Evolutionary conservation across 1,140 invertebrate genomes (phyloP), one percentile per base, ranked within the genome.

Genomic region (Solenopsis invicta): DNA sequence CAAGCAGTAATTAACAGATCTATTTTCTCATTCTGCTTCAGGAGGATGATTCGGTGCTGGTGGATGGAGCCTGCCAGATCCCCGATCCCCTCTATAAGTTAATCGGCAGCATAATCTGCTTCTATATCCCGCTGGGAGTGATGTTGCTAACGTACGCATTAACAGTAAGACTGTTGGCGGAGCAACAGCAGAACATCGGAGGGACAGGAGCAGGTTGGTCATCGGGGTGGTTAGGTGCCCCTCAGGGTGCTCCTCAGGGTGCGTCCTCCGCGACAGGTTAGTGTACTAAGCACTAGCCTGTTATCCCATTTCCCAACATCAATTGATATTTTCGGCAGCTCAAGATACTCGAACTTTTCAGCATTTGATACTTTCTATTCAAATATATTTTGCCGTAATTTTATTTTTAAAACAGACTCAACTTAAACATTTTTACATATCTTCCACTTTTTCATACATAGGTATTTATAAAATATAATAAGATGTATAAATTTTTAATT

Each of bases 101-200:
- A 84, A 98, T 99, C 89, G 98, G 98, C 18, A 99, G 98, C 56
- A 97, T 99, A 90, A 97, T 99, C 89, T 99, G 98, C 89, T 99
- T 99, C 95, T 99, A 99, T 95, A 98, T 99, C 87, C 99, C 99
- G 4, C 96, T 99, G 56, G 96, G 97, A 10, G 98, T 99, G 66
- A 99, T 99, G 99, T 95, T 99, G 91, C 95, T 99, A 50, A 99
- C 99, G 2, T 99, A 99, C 92, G 97, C 98, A 4, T 96, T 99
- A 72, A 99, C 99, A 0, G 98, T 99, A 1, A 96, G 97, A 74
- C 96, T 99, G 5, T 95, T 99, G 88, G 97, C 97, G 21, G 94
- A 97, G 66, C 97, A 98, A 93, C 96, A 97, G 86, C 97, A 97
- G 92, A 98, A 97, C 84, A 95, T 98, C 9, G 97, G 96, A 9